phyloP scores from a whole-genome alignment of 2,113 vertebrate species.

The Lagopus leucura region DNA sequence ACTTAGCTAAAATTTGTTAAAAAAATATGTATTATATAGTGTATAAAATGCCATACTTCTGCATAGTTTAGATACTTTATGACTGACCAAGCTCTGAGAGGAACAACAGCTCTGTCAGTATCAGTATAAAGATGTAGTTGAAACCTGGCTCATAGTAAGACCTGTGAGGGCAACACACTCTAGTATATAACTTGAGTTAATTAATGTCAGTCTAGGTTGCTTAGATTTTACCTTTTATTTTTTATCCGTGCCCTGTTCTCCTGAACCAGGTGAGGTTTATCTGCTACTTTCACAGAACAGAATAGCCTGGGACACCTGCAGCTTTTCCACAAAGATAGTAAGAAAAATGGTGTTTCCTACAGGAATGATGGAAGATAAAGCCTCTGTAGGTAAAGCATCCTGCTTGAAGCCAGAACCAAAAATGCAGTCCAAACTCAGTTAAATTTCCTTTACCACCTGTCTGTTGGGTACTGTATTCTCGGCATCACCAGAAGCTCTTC shows the following conservation, averaged over 20 bases:
- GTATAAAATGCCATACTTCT: not conserved
- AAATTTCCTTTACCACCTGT: not conserved
- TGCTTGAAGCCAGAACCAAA: not conserved
- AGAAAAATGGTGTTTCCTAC: not conserved
- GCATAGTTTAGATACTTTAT: not conserved
- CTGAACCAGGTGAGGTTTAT: not conserved
- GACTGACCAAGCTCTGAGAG: not conserved
- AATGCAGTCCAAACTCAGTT: not conserved
- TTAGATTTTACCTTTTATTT: not conserved
- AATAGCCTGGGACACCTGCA: not conserved
- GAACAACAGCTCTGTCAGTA: not conserved
- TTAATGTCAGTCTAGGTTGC: not conserved
- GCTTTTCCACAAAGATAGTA: not conserved
- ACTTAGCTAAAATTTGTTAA: not conserved
- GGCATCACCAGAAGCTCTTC: not conserved
- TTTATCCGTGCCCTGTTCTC: not conserved
- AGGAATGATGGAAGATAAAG: not conserved
- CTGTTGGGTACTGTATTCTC: not conserved
- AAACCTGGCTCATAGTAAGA: not conserved
- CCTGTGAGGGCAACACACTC: not conserved
- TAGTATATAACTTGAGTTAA: not conserved
- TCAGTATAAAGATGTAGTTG: not conserved
- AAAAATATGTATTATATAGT: fast-evolving
- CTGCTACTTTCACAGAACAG: not conserved
- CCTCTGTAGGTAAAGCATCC: not conserved